Evolutionary conservation across 2,888 invertebrate species (phyloP), one percentile per base, ranked within the genome.

Genomic region (Drosophila diplacantha): DNA sequence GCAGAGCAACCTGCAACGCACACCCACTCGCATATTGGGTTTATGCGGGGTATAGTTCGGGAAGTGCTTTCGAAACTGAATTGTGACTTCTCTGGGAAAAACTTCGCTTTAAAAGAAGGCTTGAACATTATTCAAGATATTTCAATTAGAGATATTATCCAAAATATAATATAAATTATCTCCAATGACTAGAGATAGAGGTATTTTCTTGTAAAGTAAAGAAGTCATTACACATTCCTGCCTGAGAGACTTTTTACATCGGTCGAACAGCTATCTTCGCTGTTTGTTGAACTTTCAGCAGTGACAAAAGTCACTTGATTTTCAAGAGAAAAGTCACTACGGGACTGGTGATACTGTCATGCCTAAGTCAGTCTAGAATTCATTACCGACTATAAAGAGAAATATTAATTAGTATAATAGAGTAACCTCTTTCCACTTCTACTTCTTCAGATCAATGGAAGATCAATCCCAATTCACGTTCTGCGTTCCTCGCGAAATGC

Each of bases 1-100:
- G 20, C 44, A 20, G 18, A 35, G 54, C 34, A 26, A n/a, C 54
- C 34, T 54, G 54, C 54, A 54, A 54, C 54, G 18, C 18, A 54
- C 54, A 54, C 52, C 54, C 54, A 54, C 54, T 31, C 44, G 20
- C 14, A 14, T 20, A 12, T 14, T 9, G 14, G 29, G 44, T 46
- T 46, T 31, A 46, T 46, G 44, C 44, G 20, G 9, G 9, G 29
- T 2, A 3, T 0, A 46, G 5, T 18, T 46, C 3, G 14, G 5
- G 18, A 46, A 44, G 2, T 18, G 9, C 1, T 31, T 14, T 14
- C 1, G 1, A 31, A 31, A 14, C 3, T 0, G 4, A 29, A 11
- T 4, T 29, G 11, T 29, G 12, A 31, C 31, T 31, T 31, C 3
- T 14, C 11, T 11, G 29, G 11, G 11, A 11, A 4, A 11, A 29